A percentile compares a stretch with the other conserved stretches of the same genome.
Evolutionary conservation across 2,113 vertebrate species (phyloP).

Genomic region (Gymnogyps californianus): DNA sequence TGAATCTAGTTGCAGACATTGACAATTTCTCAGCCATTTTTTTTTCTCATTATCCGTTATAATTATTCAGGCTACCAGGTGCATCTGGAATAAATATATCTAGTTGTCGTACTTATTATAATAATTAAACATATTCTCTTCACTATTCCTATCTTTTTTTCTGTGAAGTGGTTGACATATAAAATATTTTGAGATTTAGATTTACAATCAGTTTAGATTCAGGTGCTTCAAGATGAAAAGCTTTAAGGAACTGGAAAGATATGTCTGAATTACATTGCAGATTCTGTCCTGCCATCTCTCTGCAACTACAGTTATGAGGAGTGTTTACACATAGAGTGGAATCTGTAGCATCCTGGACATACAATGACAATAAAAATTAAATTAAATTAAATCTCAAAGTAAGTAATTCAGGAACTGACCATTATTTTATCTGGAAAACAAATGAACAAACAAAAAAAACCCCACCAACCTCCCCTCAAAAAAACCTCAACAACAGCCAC

Average conservation of each 20-base stretch:
- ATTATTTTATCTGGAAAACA: not conserved
- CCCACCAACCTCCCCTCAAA: no score
- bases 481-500: not conserved
- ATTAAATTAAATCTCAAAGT: not conserved
- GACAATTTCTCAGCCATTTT: not conserved
- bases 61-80: not conserved
- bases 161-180: not conserved
- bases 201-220: not conserved
- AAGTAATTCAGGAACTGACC: not conserved
- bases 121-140: not conserved
- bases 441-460: not conserved
- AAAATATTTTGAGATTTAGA: not conserved
- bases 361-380: not conserved
- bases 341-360: fast-evolving
- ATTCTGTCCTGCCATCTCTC: not conserved
- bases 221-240: not conserved
- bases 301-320: not conserved
- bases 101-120: not conserved
- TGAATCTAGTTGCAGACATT: not conserved
- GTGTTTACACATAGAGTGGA: not conserved
- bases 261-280: not conserved
- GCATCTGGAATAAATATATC: not conserved
- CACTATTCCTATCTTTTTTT: not conserved
- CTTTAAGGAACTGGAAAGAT: not conserved
- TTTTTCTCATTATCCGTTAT: not conserved